Evolutionary conservation across 2,113 vertebrate genomes (phyloP), one percentile per base, ranked within the genome.

Genomic region (Sinocyclocheilus rhinocerous): DNA sequence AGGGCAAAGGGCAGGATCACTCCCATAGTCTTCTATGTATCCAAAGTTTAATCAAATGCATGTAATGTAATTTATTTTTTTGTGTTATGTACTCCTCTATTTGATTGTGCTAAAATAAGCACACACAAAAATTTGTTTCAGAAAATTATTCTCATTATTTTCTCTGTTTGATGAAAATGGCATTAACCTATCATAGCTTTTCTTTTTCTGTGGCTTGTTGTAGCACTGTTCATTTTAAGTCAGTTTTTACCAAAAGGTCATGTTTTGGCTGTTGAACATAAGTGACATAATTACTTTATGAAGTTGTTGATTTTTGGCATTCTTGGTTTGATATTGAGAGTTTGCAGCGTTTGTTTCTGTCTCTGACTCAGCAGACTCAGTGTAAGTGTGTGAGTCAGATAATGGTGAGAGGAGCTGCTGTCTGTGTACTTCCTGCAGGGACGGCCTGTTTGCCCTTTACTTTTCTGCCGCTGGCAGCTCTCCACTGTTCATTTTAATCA

Each of bases 401-500:
- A 59, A 79, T 39, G 85, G 76, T 61, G 83, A 82, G 83, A 79
- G 59, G 78, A 75, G 78, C 88, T 85, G 85, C 63, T 70, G 84
- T 84, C 83, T 84, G 85, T 85, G 83, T 87, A 87, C 87, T 85
- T 89, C 89, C 90, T 84, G 89, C 89, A 90, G 84, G 88, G 76
- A 81, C 26, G 69, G 86, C 77, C 87, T 91, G 89, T 93, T 92
- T 93, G 90, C 87, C 89, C 90, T 91, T 89, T 91, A 90, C 84
- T 90, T 90, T 79, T 89, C 85, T 83, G 89, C 92, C 88, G 89
- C 5, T 20, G 85, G 89, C 87, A 88, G 91, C 70, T 72, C 86
- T 26, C 83, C 72, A 78, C 92, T 94, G 92, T 94, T 95, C 93
- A 91, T 93, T 94, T 94, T 93, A 93, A 94, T 94, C 92, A 93